A percentile compares a stretch with the other conserved stretches of the same genome.
phyloP scores from a whole-genome alignment of 2,888 invertebrate species.

The Graphium colonna region DNA sequence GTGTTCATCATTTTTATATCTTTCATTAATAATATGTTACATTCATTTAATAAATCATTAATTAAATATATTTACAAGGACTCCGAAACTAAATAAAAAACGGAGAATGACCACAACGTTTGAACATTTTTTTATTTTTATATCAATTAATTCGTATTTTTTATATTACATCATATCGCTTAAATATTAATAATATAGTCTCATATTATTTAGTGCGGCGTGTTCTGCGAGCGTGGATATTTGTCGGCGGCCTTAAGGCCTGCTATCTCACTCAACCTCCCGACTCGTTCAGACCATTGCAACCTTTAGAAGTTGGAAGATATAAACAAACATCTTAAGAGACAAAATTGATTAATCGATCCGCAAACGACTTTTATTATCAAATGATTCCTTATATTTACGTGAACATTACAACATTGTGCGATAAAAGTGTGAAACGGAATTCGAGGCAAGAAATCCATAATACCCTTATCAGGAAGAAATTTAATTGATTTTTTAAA shows the following conservation, averaged over 20 bases:
- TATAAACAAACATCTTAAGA: neutral
- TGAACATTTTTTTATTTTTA: constrained; percentile 66
- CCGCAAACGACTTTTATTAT: neutral
- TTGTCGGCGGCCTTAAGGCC: constrained; percentile 40
- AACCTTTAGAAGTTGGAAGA: neutral
- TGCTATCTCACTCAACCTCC: neutral
- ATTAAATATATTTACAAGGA: constrained; percentile 80
- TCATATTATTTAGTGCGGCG: constrained; percentile 66
- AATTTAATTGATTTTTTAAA: neutral
- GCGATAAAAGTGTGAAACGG: neutral
- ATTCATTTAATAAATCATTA: constrained; percentile 79
- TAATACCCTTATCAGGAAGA: neutral
- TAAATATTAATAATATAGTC: constrained; percentile 63
- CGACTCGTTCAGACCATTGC: constrained; percentile 1
- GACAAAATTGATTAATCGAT: neutral
- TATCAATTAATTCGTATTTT: constrained; percentile 79
- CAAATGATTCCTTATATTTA: neutral
- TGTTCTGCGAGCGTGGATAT: constrained; percentile 52
- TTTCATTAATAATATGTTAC: constrained; percentile 79
- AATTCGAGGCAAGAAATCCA: neutral
- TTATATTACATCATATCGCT: constrained; percentile 78
- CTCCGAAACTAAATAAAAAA: constrained; percentile 56
- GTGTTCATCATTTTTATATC: constrained; percentile 74
- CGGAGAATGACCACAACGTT: constrained; percentile 66
- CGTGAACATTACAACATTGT: neutral